Evolutionary conservation across 1,140 invertebrate species (phyloP).

Genomic region (Cylas formicarius): DNA sequence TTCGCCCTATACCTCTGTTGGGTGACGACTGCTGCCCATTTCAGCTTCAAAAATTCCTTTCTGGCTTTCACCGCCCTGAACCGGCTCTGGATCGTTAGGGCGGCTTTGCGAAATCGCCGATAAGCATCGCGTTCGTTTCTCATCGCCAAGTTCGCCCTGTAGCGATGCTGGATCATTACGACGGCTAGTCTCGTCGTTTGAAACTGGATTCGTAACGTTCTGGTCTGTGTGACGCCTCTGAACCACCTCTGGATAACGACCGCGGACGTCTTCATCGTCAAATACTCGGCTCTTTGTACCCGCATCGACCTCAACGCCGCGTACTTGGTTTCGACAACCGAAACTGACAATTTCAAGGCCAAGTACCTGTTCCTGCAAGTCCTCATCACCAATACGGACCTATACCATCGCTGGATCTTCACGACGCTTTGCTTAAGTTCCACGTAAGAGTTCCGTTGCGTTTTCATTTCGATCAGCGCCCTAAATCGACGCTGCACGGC

Average conservation of each 20-base stretch:
- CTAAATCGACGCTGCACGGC: constrained; percentile 45
- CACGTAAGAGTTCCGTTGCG: not conserved
- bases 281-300: constrained; percentile 30
- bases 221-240: constrained; percentile 31
- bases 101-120: constrained; percentile 35
- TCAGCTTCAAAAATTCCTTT: constrained; percentile 32
- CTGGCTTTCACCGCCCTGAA: constrained; percentile 35
- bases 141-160: not conserved
- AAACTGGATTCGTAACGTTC: not conserved
- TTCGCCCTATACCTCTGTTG: constrained; percentile 34
- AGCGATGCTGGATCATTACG: constrained; percentile 4
- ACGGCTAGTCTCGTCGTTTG: not conserved
- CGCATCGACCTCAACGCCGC: constrained; percentile 4
- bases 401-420: constrained; percentile 9
- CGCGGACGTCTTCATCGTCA: constrained; percentile 29
- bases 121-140: constrained; percentile 31
- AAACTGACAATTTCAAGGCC: constrained; percentile 1
- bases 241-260: constrained; percentile 37
- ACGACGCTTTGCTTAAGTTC: constrained; percentile 3
- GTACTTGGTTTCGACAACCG: constrained; percentile 9
- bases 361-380: not conserved
- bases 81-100: constrained; percentile 45
- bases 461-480: constrained; percentile 17
- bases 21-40: constrained; percentile 21
- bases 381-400: constrained; percentile 4